Conservation (phyloP, 2,113 vertebrate genomes). For the Notarius quadriscutis region DNA sequence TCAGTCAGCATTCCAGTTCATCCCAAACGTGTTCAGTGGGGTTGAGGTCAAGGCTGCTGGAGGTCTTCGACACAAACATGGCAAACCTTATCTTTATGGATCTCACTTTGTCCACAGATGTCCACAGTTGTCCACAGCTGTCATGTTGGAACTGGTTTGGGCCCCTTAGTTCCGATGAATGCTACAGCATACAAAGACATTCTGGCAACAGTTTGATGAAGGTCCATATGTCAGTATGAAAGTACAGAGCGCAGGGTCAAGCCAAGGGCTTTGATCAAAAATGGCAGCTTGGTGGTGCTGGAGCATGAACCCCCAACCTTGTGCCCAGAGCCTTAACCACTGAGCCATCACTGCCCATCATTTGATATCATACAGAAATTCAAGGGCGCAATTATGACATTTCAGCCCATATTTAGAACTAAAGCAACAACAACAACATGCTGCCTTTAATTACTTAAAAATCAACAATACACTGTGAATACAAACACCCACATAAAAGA, state of each 20-base stretch:
- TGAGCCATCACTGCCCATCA: neutral
- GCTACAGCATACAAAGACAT: neutral
- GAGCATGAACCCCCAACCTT: neutral
- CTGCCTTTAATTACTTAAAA: slow-evolving; percentile 10
- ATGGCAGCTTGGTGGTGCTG: neutral
- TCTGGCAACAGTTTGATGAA: neutral
- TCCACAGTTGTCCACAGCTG: neutral
- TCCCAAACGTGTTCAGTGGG: neutral
- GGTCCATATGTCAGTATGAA: neutral
- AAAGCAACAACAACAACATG: neutral
- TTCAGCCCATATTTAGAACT: neutral
- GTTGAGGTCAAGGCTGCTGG: neutral
- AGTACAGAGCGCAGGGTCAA: neutral
- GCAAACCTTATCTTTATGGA: neutral
- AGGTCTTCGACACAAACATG: neutral
- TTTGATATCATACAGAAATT: neutral
- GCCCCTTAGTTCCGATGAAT: neutral
- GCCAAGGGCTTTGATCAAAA: neutral
- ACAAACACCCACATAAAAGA: slow-evolving; percentile 23
- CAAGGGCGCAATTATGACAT: neutral
- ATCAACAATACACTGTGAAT: neutral
- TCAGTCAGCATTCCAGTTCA: neutral
- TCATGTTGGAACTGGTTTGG: neutral
- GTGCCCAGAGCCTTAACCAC: neutral
- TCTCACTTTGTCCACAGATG: neutral